phyloP scores from a whole-genome alignment of 2,888 invertebrate species.

The Pecten maximus region DNA sequence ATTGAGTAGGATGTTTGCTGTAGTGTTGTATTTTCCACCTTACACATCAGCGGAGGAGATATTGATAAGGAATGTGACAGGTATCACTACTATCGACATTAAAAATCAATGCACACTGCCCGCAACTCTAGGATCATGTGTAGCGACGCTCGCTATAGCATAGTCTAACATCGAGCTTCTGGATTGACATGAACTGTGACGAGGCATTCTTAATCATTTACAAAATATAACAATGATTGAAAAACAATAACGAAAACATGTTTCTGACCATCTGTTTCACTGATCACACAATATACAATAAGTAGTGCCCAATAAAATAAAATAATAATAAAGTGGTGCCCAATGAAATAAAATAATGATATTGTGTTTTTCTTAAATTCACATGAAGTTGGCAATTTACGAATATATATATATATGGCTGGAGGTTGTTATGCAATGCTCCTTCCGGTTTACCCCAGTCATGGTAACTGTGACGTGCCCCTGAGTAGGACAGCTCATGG shows the following conservation, averaged over 20 bases:
- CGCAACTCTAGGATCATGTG: neutral
- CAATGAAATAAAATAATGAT: too few relatives aligned
- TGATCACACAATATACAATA: too few relatives aligned
- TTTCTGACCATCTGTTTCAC: too few relatives aligned
- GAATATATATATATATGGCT: too few relatives aligned
- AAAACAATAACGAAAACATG: neutral
- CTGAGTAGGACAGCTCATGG: neutral
- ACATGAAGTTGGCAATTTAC: too few relatives aligned
- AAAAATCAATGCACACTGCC: slow-evolving; percentile 12
- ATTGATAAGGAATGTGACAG: slow-evolving; percentile 2
- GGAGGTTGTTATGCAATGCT: too few relatives aligned
- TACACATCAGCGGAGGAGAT: neutral
- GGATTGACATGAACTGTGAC: too few relatives aligned
- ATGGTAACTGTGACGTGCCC: neutral
- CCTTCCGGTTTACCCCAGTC: neutral
- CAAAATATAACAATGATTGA: neutral
- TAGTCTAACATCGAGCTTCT: neutral
- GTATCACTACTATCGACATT: slow-evolving; percentile 9
- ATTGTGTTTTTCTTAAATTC: too few relatives aligned
- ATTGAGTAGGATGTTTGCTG: neutral
- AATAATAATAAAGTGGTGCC: too few relatives aligned
- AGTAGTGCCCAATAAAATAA: too few relatives aligned
- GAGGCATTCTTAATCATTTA: too few relatives aligned
- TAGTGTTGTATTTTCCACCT: neutral
- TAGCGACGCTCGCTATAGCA: neutral